Percentiles rank a stretch among this genome's conserved stretches.
These are phyloP conservation scores for Drosophila dunni DNA, from an alignment of 1,140 invertebrate species.

Conservation along the genomic window DNA sequence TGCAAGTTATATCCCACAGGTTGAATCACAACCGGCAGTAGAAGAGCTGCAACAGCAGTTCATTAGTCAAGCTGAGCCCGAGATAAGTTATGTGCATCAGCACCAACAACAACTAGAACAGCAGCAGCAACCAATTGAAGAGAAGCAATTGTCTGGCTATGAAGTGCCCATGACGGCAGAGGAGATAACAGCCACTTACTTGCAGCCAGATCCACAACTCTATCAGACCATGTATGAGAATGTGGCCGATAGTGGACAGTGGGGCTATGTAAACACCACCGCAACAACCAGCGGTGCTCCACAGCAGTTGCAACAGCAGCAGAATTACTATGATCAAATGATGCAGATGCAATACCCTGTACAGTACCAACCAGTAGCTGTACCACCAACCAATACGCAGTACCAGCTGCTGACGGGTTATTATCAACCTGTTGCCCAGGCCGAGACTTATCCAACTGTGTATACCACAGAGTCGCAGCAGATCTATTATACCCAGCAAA, in stretches of 20 bases:
- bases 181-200: slow-evolving; percentile 75
- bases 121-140: slow-evolving; percentile 24
- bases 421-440: slow-evolving; percentile 63
- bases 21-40: slow-evolving; percentile 1
- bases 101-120: slow-evolving; percentile 40
- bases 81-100: slow-evolving; percentile 42
- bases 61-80: slow-evolving; percentile 34
- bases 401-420: slow-evolving; percentile 73
- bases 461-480: slow-evolving; percentile 67
- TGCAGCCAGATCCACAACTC: slow-evolving; percentile 77
- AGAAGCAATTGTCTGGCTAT: slow-evolving; percentile 34
- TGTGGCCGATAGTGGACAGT: slow-evolving; percentile 76
- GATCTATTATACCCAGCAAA: slow-evolving; percentile 65
- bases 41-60: slow-evolving; percentile 43
- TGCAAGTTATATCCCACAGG: slow-evolving; percentile 51
- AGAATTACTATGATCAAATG: slow-evolving; percentile 78
- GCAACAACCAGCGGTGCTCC: slow-evolving; percentile 23
- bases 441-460: slow-evolving; percentile 54
- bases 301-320: slow-evolving; percentile 40
- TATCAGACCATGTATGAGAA: slow-evolving; percentile 83
- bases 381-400: slow-evolving; percentile 57
- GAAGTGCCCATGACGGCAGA: slow-evolving; percentile 76
- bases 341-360: slow-evolving; percentile 82
- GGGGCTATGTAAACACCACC: slow-evolving; percentile 61
- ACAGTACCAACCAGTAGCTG: slow-evolving; percentile 71